Percentiles rank a stretch among this genome's conserved stretches.
Evolutionary conservation across 2,888 invertebrate species (phyloP).

Genomic region (Clepsis dumicolana): DNA sequence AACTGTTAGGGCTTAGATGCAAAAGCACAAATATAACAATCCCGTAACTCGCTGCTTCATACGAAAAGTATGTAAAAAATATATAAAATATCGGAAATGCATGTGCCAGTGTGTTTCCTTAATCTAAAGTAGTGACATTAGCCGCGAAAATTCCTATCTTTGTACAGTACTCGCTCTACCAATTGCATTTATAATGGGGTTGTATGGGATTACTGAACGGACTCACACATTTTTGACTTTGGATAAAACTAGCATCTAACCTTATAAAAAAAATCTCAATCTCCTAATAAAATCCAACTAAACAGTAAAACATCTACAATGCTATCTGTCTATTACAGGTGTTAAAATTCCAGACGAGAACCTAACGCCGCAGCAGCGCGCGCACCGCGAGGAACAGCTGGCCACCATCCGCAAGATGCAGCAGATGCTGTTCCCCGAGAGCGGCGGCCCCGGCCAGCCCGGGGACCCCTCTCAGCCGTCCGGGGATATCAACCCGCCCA

Average conservation of each 20-base stretch:
- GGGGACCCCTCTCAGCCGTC: slow-evolving; percentile 68
- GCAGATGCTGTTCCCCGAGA: slow-evolving; percentile 96
- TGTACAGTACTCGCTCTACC: too few species aligned
- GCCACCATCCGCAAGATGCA: slow-evolving; percentile 97
- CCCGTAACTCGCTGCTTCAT: too few species aligned
- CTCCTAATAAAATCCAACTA: slow-evolving; percentile 10
- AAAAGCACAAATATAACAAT: too few species aligned
- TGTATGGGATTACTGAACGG: too few species aligned
- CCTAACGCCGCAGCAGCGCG: slow-evolving; percentile 97
- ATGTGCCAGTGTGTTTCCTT: too few species aligned
- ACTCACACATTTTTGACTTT: too few species aligned
- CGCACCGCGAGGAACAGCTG: slow-evolving; percentile 96
- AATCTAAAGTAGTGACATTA: too few species aligned
- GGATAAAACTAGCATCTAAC: background rate
- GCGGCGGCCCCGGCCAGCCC: slow-evolving; percentile 74
- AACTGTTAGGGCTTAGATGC: too few species aligned
- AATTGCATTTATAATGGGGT: too few species aligned
- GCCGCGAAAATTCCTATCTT: too few species aligned
- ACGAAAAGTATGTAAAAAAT: too few species aligned
- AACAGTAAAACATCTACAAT: slow-evolving; percentile 16
- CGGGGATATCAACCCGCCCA: slow-evolving; percentile 76
- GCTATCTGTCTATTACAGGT: slow-evolving; percentile 69
- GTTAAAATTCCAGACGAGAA: slow-evolving; percentile 98
- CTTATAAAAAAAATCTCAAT: background rate
- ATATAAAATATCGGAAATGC: too few species aligned